These are phyloP conservation scores for Cariama cristata DNA, from an alignment of 2,113 vertebrate species.

Conservation along the genomic window DNA sequence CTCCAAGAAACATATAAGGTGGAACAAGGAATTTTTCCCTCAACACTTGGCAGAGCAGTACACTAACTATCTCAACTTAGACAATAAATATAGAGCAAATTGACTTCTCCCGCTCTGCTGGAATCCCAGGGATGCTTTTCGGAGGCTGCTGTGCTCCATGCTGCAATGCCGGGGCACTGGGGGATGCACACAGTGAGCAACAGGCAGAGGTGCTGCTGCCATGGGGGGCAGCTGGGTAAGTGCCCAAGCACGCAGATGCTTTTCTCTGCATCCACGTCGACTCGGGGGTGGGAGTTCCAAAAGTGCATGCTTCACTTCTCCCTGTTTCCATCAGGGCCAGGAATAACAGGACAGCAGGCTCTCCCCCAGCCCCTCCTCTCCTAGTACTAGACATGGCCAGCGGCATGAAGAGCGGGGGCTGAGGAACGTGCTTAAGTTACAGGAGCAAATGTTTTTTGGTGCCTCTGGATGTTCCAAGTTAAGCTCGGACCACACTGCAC, in stretches of 20 bases:
- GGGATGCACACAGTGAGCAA: not conserved
- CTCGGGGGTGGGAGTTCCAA: not conserved
- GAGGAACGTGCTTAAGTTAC: not conserved
- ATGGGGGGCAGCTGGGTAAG: not conserved
- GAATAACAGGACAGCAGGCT: not conserved
- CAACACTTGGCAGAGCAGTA: not conserved
- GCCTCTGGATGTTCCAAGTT: not conserved
- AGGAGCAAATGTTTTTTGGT: not conserved
- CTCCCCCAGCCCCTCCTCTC: not conserved
- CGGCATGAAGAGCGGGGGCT: accelerated
- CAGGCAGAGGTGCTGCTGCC: not conserved
- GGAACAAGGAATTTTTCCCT: not conserved
- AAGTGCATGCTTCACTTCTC: not conserved
- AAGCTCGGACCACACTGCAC: not conserved
- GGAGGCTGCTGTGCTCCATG: accelerated
- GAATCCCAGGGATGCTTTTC: not conserved
- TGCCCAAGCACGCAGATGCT: accelerated
- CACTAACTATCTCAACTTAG: not conserved
- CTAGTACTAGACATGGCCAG: not conserved
- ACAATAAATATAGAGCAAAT: constrained; percentile 1
- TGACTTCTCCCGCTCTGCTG: not conserved
- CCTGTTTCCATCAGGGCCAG: not conserved
- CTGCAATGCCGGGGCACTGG: accelerated
- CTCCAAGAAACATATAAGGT: not conserved
- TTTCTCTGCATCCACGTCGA: accelerated